phyloP scores from a whole-genome alignment of 1,140 invertebrate species.

The Drosophila pseudoananassae region DNA sequence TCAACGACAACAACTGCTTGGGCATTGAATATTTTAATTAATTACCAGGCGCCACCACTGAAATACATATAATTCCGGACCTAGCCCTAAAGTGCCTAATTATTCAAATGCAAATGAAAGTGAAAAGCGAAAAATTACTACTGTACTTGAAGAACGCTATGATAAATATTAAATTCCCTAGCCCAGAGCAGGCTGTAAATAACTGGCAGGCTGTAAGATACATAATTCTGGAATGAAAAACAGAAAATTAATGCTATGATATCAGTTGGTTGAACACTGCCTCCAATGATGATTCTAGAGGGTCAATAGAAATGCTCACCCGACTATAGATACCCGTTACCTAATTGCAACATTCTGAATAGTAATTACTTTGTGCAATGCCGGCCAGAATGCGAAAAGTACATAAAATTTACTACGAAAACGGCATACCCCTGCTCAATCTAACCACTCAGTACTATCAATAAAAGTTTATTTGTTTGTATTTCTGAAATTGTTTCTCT shows the following conservation, averaged over 20 bases:
- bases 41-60: conserved; percentile 53
- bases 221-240: conserved; percentile 21
- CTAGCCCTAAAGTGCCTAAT: conserved; percentile 38
- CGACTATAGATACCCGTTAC: too few species aligned
- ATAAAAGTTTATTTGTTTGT: conserved; percentile 57
- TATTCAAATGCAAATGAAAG: conserved; percentile 46
- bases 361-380: too few species aligned
- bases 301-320: too few species aligned
- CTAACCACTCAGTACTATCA: conserved; percentile 42
- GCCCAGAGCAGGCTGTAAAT: conserved; percentile 29
- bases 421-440: not conserved
- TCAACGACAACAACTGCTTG: conserved; percentile 41
- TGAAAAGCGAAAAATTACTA: conserved; percentile 23
- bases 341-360: too few species aligned
- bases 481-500: conserved; percentile 33
- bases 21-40: conserved; percentile 77
- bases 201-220: conserved; percentile 45
- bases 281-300: too few species aligned
- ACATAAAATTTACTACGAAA: not conserved
- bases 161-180: conserved; percentile 21
- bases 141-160: conserved; percentile 13
- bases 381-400: too few species aligned
- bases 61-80: conserved; percentile 20
- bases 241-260: not conserved
- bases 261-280: conserved; percentile 17